phyloP scores from a whole-genome alignment of 2,113 vertebrate genomes.

The Prunella himalayana region DNA sequence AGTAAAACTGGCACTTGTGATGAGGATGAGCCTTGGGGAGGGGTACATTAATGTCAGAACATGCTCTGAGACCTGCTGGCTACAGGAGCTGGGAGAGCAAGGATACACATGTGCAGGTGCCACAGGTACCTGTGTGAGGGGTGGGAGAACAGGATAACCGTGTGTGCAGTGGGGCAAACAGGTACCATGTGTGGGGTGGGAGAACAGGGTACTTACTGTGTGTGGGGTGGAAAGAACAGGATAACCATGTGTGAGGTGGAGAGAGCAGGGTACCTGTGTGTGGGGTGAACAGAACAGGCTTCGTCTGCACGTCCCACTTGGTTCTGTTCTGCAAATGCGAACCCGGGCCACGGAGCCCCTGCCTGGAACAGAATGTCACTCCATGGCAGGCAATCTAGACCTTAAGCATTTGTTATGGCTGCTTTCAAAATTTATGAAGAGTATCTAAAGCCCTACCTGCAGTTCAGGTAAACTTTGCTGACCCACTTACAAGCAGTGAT shows the following conservation, averaged over 20 bases:
- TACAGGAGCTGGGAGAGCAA: accelerated
- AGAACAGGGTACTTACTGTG: too few relatives aligned
- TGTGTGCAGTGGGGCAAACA: too few relatives aligned
- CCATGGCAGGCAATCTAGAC: neutral
- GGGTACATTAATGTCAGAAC: accelerated
- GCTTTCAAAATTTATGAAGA: neutral
- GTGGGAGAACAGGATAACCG: too few relatives aligned
- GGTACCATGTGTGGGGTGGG: neutral
- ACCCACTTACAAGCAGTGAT: neutral
- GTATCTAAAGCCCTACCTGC: neutral
- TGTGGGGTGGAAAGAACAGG: too few relatives aligned
- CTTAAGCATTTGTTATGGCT: neutral
- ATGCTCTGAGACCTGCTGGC: accelerated
- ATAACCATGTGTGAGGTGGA: too few relatives aligned
- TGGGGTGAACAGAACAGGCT: too few relatives aligned
- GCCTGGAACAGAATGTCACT: neutral
- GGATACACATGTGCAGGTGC: accelerated
- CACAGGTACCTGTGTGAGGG: too few relatives aligned
- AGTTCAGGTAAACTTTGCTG: neutral
- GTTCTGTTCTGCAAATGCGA: neutral
- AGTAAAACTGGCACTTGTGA: neutral
- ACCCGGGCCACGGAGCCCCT: too few relatives aligned
- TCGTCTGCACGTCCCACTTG: accelerated
- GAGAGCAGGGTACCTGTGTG: too few relatives aligned
- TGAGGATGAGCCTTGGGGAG: neutral